A percentile compares a stretch with the other conserved stretches of the same genome.
Conservation (phyloP, 2,113 vertebrate species). For the Nothocercus julius region DNA sequence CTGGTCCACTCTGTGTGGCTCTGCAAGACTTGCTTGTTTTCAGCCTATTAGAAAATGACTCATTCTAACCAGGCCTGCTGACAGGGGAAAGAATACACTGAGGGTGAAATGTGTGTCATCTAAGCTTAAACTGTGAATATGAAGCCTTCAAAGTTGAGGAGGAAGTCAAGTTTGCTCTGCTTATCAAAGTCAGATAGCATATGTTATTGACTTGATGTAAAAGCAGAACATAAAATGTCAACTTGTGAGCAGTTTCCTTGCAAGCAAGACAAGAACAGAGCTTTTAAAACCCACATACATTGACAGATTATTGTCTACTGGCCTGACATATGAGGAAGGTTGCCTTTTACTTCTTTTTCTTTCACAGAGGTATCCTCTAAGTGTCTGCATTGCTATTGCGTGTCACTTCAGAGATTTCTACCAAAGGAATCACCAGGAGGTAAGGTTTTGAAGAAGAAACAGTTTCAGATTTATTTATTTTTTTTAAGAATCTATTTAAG, state of each 20-base stretch:
- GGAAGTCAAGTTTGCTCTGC: not conserved
- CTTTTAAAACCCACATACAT: conserved; percentile 50
- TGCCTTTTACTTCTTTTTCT: conserved; percentile 53
- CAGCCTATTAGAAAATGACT: not conserved
- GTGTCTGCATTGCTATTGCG: conserved; percentile 62
- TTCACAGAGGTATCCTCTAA: conserved; percentile 64
- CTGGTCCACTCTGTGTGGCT: not conserved
- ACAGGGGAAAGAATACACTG: not conserved
- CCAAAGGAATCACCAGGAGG: conserved; percentile 52
- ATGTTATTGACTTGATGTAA: conserved; percentile 5
- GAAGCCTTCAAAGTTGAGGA: not conserved
- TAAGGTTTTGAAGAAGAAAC: conserved; percentile 62
- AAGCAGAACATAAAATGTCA: conserved; percentile 31
- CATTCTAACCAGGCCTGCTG: not conserved
- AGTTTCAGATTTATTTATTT: conserved; percentile 50
- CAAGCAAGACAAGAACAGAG: conserved; percentile 18
- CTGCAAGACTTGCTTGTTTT: not conserved
- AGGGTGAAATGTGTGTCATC: conserved; percentile 13
- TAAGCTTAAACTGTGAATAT: not conserved
- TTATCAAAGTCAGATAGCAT: not conserved
- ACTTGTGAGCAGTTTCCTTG: conserved; percentile 59
- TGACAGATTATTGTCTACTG: conserved; percentile 42
- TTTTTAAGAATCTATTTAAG: conserved; percentile 66
- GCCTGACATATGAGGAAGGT: conserved; percentile 20
- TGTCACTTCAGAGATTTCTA: conserved; percentile 64